Base-by-base conservation (phyloP, 2,888 invertebrate species). In the Campopleginae sp. region DNA sequence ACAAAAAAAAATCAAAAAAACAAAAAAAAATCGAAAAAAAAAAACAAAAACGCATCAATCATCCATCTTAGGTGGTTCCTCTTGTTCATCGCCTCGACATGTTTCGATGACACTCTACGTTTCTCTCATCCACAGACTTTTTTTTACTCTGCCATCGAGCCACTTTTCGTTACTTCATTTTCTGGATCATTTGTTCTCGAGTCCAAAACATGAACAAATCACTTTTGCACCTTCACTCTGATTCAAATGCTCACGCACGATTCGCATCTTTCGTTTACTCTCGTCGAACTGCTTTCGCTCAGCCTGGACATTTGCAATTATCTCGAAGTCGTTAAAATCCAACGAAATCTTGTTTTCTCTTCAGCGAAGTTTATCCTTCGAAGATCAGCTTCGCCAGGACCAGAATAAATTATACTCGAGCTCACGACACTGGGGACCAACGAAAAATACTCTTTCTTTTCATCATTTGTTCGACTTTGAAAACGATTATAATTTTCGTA, bases 1-100 rank as follows among this genome's bases (percentile, higher is more conserved):
- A 89, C 94, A 92, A 94, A 89, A 93, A 88, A 91, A 92, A 86
- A 88, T 76, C 78, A 72, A 51, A 74, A 66, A 71, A 80, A 77
- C 58, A 61, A 61, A 46, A 82, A 80, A 54, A 65, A 75, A 84
- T n/a, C n/a, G n/a, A 92, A 86, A 88, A 75, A 80, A 78, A 51
- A 71, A 66, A 71, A 80, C 42, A 38, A 82, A 80, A 54, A 66
- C 71, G 82, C 48, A 81, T 77, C 72, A 88, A 88, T 86, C 88
- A 87, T 88, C 88, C 89, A 89, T 88, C 81, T 74, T 90, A 90
- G 89, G 87, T 90, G 90, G 86, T 90, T 86, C 88, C 87, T 89
- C 89, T 90, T 88, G 88, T 88, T 88, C 88, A 89, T 88, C 89
- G 89, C 89, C 86, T 89, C 87, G 84, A 76, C 68, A 78, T 54